A percentile compares a stretch with the other conserved stretches of the same genome.
phyloP scores from a whole-genome alignment of 2,888 invertebrate genomes.

The Trisateles emortualis region DNA sequence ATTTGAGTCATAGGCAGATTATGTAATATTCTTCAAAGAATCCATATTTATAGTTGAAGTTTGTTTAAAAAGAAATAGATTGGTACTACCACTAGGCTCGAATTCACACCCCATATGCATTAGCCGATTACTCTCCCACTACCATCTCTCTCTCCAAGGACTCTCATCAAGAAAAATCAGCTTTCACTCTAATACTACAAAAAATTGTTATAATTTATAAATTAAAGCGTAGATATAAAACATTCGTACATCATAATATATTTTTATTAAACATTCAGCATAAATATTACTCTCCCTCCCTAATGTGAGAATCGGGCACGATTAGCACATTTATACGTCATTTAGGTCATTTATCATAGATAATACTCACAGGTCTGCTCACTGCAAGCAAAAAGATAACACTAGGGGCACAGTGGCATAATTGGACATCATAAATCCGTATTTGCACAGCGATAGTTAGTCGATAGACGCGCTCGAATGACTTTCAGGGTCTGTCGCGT shows the following conservation, averaged over 20 bases:
- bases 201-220: no score
- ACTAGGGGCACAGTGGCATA: not conserved
- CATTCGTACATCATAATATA: not conserved
- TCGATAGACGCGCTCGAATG: slow-evolving; percentile 8
- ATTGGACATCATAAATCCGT: slow-evolving; percentile 10
- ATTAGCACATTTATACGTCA: not conserved
- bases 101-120: no score
- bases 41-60: no score
- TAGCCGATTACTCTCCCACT: no score
- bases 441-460: slow-evolving; percentile 9
- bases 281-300: not conserved
- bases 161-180: no score
- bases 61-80: no score
- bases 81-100: no score
- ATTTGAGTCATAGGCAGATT: no score
- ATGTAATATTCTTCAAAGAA: no score
- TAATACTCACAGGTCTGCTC: not conserved
- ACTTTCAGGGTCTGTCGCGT: slow-evolving; percentile 18
- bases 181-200: no score
- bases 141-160: no score
- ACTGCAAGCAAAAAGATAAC: slow-evolving; percentile 6
- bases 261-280: not conserved
- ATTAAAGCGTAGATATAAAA: not conserved
- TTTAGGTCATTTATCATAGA: not conserved
- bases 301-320: not conserved